Base-by-base conservation (phyloP, 1,140 invertebrate species). In the Diprion similis region DNA sequence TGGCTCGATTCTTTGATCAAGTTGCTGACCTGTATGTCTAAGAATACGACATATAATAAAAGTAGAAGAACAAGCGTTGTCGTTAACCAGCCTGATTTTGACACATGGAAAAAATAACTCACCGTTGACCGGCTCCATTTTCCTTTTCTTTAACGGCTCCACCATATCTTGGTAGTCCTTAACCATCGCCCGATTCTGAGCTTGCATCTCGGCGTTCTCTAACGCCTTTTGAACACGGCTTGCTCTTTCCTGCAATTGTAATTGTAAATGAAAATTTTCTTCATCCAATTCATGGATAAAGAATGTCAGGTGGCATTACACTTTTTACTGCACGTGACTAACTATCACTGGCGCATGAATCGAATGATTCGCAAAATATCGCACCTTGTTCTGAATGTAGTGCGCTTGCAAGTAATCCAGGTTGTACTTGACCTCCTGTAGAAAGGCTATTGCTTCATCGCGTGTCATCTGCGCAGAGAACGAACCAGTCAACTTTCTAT, bases 351-450 rank as follows among this genome's bases (percentile, higher is more conserved):
- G 17, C 13, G 51, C 24, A 59, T 8, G 51, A 15, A 59, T 59
- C n/a, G 24, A 37, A 37, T 37, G 24, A 3, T 37, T 37, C 17
- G 51, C 48, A 47, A 74, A 69, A 48, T 17, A 72, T 68, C 75
- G 76, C 24, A 81, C 82, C 79, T 82, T 81, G 8, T 75, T 86
- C 75, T 90, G 89, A 8, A 87, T 83, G 80, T 93, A 94, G 75
- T 92, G 91, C 1, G 87, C 87, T 76, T 91, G 90, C 45, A 94
- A 80, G 77, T 91, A 90, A 73, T 93, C 92, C 70, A 94, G 89
- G 75, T 93, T 92, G 75, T 90, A 88, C 78, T 93, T 93, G 67
- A 94, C 93, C 76, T 94, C 92, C 82, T 93, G 91, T 15, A 94
- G 84, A 81, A 94, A 94, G 45, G 89, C 86, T n/a, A 94, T 90